A percentile compares a stretch with the other conserved stretches of the same genome.
These are phyloP conservation scores for Tethea ocularis DNA, from an alignment of 2,888 invertebrate species.

Conservation along the genomic window DNA sequence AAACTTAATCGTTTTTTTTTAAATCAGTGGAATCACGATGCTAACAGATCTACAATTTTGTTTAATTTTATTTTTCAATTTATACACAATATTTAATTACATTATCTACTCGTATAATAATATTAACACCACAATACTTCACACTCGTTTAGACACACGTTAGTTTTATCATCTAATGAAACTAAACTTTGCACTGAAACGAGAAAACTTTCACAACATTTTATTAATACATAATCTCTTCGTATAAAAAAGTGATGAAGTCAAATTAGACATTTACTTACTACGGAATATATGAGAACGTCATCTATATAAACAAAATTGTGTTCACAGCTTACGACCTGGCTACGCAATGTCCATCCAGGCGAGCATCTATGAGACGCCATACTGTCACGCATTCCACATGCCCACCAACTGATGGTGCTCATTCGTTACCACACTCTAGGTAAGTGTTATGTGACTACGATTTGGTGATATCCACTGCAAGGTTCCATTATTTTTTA, in stretches of 20 bases:
- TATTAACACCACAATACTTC: neutral
- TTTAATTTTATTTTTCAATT: neutral
- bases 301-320: conserved; percentile 12
- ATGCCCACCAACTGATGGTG: conserved; percentile 77
- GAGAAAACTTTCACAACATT: neutral
- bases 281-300: neutral
- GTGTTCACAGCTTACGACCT: conserved; percentile 88
- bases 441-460: conserved; percentile 56
- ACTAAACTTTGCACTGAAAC: neutral
- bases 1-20: neutral
- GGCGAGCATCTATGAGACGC: conserved; percentile 86
- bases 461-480: neutral
- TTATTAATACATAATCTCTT: too few relatives aligned
- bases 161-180: neutral
- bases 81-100: neutral
- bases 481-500: too few relatives aligned
- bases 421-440: conserved; percentile 89
- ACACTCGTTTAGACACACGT: neutral
- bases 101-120: neutral
- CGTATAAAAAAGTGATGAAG: too few relatives aligned
- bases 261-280: too few relatives aligned
- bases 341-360: conserved; percentile 91
- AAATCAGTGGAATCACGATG: neutral
- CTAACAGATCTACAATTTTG: neutral
- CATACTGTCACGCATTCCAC: conserved; percentile 86